Base-by-base conservation (phyloP, 2,797 vertebrate species). In the Chromobotia macracanthus region DNA sequence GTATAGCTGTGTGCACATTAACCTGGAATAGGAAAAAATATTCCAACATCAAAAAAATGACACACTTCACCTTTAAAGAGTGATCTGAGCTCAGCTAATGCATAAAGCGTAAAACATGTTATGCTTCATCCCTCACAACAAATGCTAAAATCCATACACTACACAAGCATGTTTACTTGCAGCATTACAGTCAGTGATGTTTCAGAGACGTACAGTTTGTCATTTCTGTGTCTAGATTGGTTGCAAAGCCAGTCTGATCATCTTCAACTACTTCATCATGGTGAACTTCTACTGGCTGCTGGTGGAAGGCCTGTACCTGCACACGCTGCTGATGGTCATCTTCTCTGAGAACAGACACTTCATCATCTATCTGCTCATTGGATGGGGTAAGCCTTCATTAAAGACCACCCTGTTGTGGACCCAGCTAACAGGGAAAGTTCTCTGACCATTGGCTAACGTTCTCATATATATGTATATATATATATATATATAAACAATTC, bases 221-320 rank as follows among this genome's bases (percentile, higher is more conserved):
- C 53, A 12, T 80, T 28, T 65, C 83, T 76, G 3, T 72, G 90
- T 91, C 48, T 86, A 98, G 96, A 91, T 96, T 72, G 95, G 95
- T 82, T 98, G 97, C 88, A 97, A 95, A 87, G 88, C 90, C 89
- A 95, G 91, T 75, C 87, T 98, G 91, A 93, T 94, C 3, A 90
- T 97, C 89, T 94, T 97, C 79, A 93, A 98, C 81, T 98, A 96
- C 83, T 96, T 95, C 86, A 87, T 96, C 88, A 96, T 95, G 92
- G 96, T 96, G 65, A 98, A 98, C 89, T 97, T 96, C 91, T 97
- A 94, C 93, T 98, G 97, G 97, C 93, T 98, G 77, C 89, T 98
- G 88, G 96, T 95, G 83, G 97, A 98, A 90, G 97, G 95, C 11
- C 89, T 98, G 53, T 96, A 97, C 88, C 95, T 98, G 44, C 96